Percentiles rank a stretch among this genome's conserved stretches.
Conservation (phyloP, 2,888 invertebrate genomes). For the Cataglyphis rosenhaueri region DNA sequence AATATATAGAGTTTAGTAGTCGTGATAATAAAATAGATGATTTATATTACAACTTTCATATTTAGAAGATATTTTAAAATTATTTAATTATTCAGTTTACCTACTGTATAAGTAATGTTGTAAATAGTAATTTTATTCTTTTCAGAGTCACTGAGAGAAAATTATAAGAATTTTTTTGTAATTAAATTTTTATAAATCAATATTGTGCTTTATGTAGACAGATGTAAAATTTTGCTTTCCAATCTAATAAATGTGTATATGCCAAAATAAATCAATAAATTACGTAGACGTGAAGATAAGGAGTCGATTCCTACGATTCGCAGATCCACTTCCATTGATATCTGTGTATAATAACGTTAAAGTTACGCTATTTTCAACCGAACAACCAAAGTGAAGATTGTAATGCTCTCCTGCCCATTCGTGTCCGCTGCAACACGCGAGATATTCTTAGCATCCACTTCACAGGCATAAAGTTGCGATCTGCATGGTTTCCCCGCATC, state of each 20-base stretch:
- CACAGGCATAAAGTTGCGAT: slow-evolving; percentile 48
- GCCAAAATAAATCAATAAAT: slow-evolving; percentile 14
- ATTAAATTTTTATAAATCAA: neutral
- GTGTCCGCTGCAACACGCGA: slow-evolving; percentile 35
- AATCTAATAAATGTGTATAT: neutral
- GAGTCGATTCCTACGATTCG: slow-evolving; percentile 23
- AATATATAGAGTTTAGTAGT: neutral
- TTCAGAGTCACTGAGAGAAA: neutral
- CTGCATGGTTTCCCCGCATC: slow-evolving; percentile 42
- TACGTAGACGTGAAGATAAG: neutral
- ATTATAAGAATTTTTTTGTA: neutral
- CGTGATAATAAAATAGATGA: neutral
- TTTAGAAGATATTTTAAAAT: neutral
- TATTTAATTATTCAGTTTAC: neutral
- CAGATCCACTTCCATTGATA: slow-evolving; percentile 25
- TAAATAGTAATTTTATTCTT: neutral
- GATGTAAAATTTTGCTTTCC: neutral
- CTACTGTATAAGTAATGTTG: neutral
- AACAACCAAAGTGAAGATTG: slow-evolving; percentile 20
- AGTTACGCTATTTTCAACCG: slow-evolving; percentile 5
- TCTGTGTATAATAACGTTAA: slow-evolving; percentile 1
- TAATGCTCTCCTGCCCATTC: slow-evolving; percentile 9
- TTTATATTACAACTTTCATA: neutral
- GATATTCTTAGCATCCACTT: slow-evolving; percentile 54
- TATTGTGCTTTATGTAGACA: no score